phyloP scores from a whole-genome alignment of 2,113 vertebrate genomes.

The Panthera uncia region DNA sequence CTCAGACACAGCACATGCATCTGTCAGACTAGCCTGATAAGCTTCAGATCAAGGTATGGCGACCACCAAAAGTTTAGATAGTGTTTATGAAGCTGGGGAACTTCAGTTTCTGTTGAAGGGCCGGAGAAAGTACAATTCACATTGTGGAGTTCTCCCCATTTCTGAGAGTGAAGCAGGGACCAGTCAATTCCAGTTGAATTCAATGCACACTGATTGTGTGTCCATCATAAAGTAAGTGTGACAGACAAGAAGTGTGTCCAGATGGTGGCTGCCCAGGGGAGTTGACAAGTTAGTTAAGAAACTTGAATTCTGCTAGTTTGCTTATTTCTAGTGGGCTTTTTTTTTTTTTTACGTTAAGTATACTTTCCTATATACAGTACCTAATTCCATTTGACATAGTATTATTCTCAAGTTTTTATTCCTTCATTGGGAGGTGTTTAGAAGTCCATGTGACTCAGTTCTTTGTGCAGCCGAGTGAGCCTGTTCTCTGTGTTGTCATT shows the following conservation, averaged over 20 bases:
- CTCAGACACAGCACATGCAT: background rate
- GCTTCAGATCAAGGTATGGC: background rate
- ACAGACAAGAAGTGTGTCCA: background rate
- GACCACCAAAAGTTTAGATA: background rate
- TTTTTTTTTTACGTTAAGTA: background rate
- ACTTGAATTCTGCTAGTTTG: background rate
- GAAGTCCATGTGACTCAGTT: background rate
- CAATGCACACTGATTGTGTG: accelerated
- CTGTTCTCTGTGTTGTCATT: background rate
- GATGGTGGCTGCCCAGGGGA: background rate
- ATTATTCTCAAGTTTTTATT: background rate
- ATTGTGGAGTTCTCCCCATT: background rate
- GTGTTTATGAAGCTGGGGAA: background rate
- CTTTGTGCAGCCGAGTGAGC: background rate
- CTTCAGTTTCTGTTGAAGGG: background rate
- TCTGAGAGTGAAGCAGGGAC: background rate
- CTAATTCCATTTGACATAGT: background rate
- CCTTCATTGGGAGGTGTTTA: background rate
- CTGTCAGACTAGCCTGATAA: background rate
- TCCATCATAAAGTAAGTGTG: accelerated
- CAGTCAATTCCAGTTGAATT: background rate
- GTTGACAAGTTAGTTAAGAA: background rate
- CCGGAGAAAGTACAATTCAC: background rate
- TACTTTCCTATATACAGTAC: background rate
- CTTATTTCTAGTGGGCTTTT: background rate